Base-by-base conservation (phyloP, 2,113 vertebrate genomes). In the Trachemys scripta region DNA sequence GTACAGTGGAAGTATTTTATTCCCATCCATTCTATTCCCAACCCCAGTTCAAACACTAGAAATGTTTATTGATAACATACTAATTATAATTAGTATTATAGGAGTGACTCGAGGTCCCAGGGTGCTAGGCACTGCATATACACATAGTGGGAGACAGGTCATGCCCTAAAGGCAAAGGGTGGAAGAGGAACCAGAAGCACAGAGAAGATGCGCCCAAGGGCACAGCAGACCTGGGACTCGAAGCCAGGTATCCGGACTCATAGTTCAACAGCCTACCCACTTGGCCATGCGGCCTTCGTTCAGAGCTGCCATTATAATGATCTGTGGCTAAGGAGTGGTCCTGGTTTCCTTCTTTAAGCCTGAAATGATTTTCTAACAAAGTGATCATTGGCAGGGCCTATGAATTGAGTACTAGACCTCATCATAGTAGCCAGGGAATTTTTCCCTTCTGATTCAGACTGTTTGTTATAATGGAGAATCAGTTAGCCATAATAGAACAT, bases 1-100 rank as follows among this genome's bases (percentile, higher is more conserved):
- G 80, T 69, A 88, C 82, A 94, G 49, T 49, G 3, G 47, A 81
- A 91, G 42, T 72, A 84, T 81, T n/a, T 8, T 91, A 29, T 93
- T 95, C 86, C 59, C 80, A 69, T 89, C 92, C 89, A 3, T 87
- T 80, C 50, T 85, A 27, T 82, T 93, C 80, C 54, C 54, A 90
- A 19, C n/a, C 90, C 27, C 80, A 87, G 51, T 50, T 90, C 47
- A 93, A 95, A 85, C 54, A 95, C 59, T 84, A 95, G 85, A 47
- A 81, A 47, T 87, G 65, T 53, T 84, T 16, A 76, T 92, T 65
- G 88, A 75, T 25, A 72, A 35, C 31, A 59, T 65, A 59, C 25
- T 59, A 29, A 29, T 57, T 25, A 57, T 51, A 51, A 31, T 65
- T 35, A 65, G 31, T 65, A 65, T 38, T n/a, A n/a, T 19, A 19